Evolutionary conservation across 2,113 vertebrate species (phyloP), one percentile per base, ranked within the genome.

Genomic region (Halichoerus grypus): DNA sequence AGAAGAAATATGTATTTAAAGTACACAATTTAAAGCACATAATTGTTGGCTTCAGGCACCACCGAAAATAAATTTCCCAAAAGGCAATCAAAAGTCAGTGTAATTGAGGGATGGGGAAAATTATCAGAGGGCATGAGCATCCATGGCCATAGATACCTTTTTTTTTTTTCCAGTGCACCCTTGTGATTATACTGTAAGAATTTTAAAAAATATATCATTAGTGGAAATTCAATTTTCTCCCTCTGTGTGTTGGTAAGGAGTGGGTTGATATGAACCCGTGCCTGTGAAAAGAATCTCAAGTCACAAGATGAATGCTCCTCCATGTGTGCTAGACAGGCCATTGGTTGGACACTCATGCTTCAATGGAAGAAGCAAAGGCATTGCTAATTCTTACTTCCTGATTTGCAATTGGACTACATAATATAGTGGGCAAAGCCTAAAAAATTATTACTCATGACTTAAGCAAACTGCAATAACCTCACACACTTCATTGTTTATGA

Each of bases 11-110:
- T 65, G 6, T 57, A 49, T 82, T 93, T 96, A 89, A 89, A 46
- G 51, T 19, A 46, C 57, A 59, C 86, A 74, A 90, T 95, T 90
- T 96, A 86, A 93, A 74, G 28, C 89, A 31, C 7, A 7, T 94
- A 96, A 97, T 94, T 97, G 88, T 83, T 95, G 83, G 87, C 83
- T 97, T 87, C 80, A 85, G 74, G 84, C 80, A 88, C 83, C 46
- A 92, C 61, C 88, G 21, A 76, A 97, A 92, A 96, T 96, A 80
- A 83, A 97, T 97, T 94, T 97, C 91, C 88, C 94, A 96, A 95
- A 87, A 72, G 69, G 31, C 1, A 4, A 92, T 87, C 72, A 95
- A 85, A 97, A 96, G 33, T 87, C 84, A 85, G 19, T 46, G 7
- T 69, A 93, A 95, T 80, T 95, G 80, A 94, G 39, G 31, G 61